Percentiles rank a stretch among this genome's conserved stretches.
phyloP scores from a whole-genome alignment of 2,797 vertebrate genomes.

The Lepilemur septentrionalis region DNA sequence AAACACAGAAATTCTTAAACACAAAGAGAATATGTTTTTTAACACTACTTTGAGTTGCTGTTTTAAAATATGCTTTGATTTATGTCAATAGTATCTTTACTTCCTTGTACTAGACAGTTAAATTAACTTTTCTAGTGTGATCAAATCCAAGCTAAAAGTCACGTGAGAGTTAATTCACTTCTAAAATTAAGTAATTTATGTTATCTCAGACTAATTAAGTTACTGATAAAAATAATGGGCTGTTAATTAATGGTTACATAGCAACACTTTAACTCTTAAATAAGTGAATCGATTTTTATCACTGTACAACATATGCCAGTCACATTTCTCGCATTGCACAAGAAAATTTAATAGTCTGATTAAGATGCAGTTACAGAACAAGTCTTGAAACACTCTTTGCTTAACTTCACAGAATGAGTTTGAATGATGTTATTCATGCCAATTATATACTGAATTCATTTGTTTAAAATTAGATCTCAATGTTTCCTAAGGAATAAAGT shows the following conservation, averaged over 20 bases:
- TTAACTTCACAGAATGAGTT: slow-evolving; percentile 51
- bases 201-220: background rate
- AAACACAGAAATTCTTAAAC: background rate
- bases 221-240: background rate
- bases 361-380: background rate
- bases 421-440: slow-evolving; percentile 57
- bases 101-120: background rate
- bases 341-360: background rate
- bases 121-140: background rate
- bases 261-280: background rate
- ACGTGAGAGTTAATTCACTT: background rate
- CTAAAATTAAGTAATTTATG: background rate
- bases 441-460: slow-evolving; percentile 40
- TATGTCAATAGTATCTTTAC: background rate
- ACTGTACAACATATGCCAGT: background rate
- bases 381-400: slow-evolving; percentile 43
- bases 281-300: background rate
- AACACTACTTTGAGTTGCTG: background rate
- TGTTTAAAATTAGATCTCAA: slow-evolving; percentile 64
- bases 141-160: background rate
- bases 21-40: background rate
- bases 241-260: background rate
- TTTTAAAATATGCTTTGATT: background rate
- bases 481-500: background rate
- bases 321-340: background rate